A percentile compares a stretch with the other conserved stretches of the same genome.
Evolutionary conservation across 2,113 vertebrate genomes (phyloP).

Genomic region (Pseudopipra pipra): DNA sequence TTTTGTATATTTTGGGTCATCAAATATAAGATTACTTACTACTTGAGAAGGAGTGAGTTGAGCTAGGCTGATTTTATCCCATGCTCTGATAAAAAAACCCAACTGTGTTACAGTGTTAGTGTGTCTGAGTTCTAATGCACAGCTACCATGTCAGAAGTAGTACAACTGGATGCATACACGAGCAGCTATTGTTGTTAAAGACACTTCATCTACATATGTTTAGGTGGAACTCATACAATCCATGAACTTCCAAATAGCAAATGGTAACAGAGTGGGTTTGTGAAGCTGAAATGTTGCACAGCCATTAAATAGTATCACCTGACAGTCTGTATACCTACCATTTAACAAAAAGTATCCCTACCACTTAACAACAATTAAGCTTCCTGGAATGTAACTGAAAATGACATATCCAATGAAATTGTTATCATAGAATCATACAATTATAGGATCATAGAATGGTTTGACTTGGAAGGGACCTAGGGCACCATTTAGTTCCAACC

Average conservation of each 20-base stretch:
- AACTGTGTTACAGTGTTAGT: rapidly evolving
- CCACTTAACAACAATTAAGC: not conserved
- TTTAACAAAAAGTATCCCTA: not conserved
- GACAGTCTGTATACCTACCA: not conserved
- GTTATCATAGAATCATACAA: not conserved
- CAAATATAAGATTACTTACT: not conserved
- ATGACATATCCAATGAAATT: not conserved
- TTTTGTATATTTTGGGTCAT: not conserved
- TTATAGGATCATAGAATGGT: not conserved
- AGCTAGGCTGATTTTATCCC: not conserved
- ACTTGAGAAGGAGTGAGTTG: not conserved
- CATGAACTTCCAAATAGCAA: not conserved
- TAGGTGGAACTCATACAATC: not conserved
- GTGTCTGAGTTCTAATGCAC: not conserved
- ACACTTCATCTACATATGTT: not conserved
- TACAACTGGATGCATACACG: not conserved
- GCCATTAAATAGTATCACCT: not conserved
- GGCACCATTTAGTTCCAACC: not conserved
- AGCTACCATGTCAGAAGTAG: not conserved
- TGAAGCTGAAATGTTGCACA: not conserved
- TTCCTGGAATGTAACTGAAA: not conserved
- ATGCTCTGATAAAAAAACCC: not conserved
- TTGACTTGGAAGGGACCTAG: not conserved
- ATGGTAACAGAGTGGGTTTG: not conserved
- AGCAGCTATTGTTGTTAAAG: not conserved